Evolutionary conservation across 2,888 invertebrate genomes (phyloP).

Genomic region (Drosophila melanosoma): DNA sequence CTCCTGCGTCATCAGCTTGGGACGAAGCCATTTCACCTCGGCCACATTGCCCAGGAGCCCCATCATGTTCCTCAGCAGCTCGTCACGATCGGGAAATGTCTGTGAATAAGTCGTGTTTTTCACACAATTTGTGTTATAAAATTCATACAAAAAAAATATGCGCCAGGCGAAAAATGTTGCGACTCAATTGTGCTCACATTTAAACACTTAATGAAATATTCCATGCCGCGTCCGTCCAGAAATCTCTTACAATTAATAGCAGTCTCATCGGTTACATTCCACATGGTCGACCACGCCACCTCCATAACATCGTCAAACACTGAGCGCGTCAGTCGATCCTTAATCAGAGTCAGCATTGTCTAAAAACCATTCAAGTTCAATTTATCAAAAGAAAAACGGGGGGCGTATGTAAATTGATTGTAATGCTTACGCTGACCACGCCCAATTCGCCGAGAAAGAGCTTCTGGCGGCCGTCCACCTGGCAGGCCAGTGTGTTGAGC

Average conservation of each 20-base stretch:
- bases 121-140: background rate
- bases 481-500: constrained; percentile 97
- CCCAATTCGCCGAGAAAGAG: constrained; percentile 95
- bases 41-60: constrained; percentile 98
- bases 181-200: constrained; percentile 87
- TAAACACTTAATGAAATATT: constrained; percentile 94
- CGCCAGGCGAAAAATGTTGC: background rate
- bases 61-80: constrained; percentile 98
- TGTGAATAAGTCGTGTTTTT: constrained; percentile 78
- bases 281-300: constrained; percentile 99
- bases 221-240: constrained; percentile 94
- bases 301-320: constrained; percentile 98
- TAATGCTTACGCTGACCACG: constrained; percentile 89
- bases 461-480: constrained; percentile 97
- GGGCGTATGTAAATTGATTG: background rate
- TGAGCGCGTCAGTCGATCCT: constrained; percentile 90
- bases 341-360: constrained; percentile 95
- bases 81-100: constrained; percentile 95
- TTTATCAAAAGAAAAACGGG: background rate
- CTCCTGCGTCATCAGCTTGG: constrained; percentile 92
- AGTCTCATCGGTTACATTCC: constrained; percentile 99
- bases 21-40: constrained; percentile 93
- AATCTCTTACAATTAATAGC: constrained; percentile 97
- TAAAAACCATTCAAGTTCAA: constrained; percentile 81
- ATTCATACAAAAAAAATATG: background rate